Conservation (phyloP, 1,140 invertebrate genomes). For the Eciton burchellii region DNA sequence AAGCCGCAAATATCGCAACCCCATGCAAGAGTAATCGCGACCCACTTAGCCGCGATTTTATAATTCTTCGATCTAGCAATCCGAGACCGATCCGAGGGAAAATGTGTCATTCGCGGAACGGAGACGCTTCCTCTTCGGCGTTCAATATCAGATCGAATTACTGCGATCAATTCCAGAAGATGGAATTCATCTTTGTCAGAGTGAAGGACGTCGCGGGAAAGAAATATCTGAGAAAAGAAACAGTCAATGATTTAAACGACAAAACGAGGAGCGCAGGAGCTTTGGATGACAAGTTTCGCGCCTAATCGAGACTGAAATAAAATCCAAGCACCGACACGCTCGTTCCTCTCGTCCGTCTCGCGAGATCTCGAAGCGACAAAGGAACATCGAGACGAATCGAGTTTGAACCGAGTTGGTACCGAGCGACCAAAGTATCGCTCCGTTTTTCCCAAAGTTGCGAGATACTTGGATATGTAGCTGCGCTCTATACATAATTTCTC, state of each 20-base stretch:
- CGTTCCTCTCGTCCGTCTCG: constrained; percentile 15
- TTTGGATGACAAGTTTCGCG: neutral
- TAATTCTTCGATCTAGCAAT: neutral
- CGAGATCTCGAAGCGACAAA: neutral
- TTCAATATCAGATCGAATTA: no score
- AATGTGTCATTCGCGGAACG: no score
- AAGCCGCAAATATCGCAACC: neutral
- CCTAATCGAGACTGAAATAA: constrained; percentile 50
- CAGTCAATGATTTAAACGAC: constrained; percentile 26
- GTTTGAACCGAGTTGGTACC: constrained; percentile 4
- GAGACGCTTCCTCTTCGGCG: no score
- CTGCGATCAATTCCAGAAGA: neutral
- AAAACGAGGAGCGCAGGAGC: neutral
- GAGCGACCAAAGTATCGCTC: constrained; percentile 10
- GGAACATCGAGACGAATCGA: constrained; percentile 17
- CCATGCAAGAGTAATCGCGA: neutral
- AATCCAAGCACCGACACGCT: constrained; percentile 28
- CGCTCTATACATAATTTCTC: constrained; percentile 56
- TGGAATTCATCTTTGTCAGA: neutral
- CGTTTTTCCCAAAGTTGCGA: constrained; percentile 46
- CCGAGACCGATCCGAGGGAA: neutral
- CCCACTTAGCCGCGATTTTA: neutral
- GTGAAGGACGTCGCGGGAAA: neutral
- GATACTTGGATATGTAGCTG: constrained; percentile 42
- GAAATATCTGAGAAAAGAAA: neutral